Conservation (phyloP, 2,888 invertebrate genomes). For the Luffia ferchaultella region DNA sequence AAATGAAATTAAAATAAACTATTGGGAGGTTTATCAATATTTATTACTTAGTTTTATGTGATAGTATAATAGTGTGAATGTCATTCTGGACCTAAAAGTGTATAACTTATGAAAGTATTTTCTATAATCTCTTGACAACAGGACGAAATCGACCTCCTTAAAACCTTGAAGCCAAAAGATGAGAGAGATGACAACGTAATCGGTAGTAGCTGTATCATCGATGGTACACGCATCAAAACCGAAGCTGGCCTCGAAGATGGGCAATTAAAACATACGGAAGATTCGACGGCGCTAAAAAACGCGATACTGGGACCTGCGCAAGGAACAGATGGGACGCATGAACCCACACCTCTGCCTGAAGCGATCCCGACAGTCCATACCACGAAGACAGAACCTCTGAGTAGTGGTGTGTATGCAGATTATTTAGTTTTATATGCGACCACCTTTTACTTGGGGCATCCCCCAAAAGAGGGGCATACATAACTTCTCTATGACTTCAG, state of each 20-base stretch:
- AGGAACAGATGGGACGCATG: slow-evolving; percentile 25
- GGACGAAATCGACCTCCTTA: slow-evolving; percentile 77
- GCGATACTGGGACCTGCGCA: slow-evolving; percentile 48
- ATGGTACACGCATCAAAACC: slow-evolving; percentile 32
- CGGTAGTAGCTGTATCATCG: slow-evolving; percentile 19
- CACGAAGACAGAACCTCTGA: slow-evolving; percentile 39
- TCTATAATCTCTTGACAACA: too few relatives aligned
- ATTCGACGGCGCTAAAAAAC: slow-evolving; percentile 52
- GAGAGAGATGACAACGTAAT: slow-evolving; percentile 53
- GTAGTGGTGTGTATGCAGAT: slow-evolving; percentile 31
- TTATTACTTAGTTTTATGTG: too few relatives aligned
- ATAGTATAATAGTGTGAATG: too few relatives aligned
- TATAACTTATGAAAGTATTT: too few relatives aligned
- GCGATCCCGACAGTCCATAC: slow-evolving; percentile 34
- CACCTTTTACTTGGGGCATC: too few relatives aligned
- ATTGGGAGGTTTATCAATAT: too few relatives aligned
- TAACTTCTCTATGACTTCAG: too few relatives aligned
- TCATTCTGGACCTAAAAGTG: too few relatives aligned
- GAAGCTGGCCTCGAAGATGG: slow-evolving; percentile 34
- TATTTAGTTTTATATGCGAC: too few relatives aligned
- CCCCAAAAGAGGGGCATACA: too few relatives aligned
- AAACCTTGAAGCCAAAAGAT: slow-evolving; percentile 72
- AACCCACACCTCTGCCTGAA: slow-evolving; percentile 28
- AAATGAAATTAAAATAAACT: too few relatives aligned
- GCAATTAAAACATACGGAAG: slow-evolving; percentile 47